phyloP scores from a whole-genome alignment of 2,113 vertebrate genomes.

The Carassius gibelio region DNA sequence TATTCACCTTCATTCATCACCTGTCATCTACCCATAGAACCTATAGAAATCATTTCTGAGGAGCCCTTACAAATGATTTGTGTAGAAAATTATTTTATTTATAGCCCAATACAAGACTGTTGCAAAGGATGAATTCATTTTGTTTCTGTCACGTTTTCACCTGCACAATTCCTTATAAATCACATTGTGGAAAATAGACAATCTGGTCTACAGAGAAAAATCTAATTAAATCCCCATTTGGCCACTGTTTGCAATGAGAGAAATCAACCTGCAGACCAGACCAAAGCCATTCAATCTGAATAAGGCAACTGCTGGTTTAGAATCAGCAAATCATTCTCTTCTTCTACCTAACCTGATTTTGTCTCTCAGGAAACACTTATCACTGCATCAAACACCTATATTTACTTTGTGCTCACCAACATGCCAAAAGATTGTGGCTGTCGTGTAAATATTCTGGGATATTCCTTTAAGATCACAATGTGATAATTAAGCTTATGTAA shows the following conservation, averaged over 20 bases:
- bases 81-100: background rate
- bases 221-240: background rate
- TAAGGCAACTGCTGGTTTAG: background rate
- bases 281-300: background rate
- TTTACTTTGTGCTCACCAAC: too few relatives aligned
- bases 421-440: too few relatives aligned
- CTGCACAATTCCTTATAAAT: slow-evolving; percentile 6
- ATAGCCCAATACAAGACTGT: background rate
- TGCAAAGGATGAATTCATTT: background rate
- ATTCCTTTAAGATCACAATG: too few relatives aligned
- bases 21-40: background rate
- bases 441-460: too few relatives aligned
- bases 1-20: slow-evolving; percentile 3
- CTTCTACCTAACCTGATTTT: background rate
- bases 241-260: background rate
- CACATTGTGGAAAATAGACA: background rate
- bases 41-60: background rate
- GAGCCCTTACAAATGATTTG: background rate
- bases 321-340: background rate
- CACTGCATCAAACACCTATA: too few relatives aligned
- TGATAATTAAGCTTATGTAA: too few relatives aligned
- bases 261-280: background rate
- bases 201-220: slow-evolving; percentile 19
- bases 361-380: too few relatives aligned
- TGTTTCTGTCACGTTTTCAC: background rate